Conservation (phyloP, 2,113 vertebrate genomes). For the Spea bombifrons region DNA sequence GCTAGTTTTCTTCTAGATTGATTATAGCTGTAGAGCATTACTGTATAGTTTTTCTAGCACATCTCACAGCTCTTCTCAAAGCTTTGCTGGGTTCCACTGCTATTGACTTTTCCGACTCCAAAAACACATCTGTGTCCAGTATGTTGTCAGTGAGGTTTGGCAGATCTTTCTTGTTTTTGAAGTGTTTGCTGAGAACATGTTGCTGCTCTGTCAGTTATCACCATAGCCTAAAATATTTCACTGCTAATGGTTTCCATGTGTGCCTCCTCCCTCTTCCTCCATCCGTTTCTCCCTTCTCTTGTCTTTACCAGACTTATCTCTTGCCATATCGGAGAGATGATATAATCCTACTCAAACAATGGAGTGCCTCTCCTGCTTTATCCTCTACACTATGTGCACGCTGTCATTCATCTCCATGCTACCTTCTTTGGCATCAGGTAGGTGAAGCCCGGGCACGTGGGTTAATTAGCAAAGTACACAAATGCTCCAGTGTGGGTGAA, state of each 20-base stretch:
- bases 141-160: background rate
- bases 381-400: background rate
- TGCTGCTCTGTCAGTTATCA: background rate
- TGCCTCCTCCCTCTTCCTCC: conserved; percentile 6
- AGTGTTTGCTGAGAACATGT: background rate
- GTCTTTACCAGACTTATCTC: conserved; percentile 7
- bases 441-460: background rate
- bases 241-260: conserved; percentile 43
- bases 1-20: no score
- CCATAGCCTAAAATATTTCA: background rate
- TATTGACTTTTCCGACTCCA: background rate
- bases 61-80: background rate
- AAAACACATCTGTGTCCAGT: background rate
- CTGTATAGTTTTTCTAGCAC: no score
- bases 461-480: no score
- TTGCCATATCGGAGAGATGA: background rate
- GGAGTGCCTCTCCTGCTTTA: background rate
- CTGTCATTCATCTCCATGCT: conserved; percentile 8
- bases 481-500: no score
- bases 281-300: conserved; percentile 14
- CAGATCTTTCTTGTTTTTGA: background rate
- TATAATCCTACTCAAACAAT: background rate
- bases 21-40: no score
- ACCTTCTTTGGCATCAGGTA: conserved; percentile 26
- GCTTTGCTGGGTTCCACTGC: background rate